Base-by-base conservation (phyloP, 2,113 vertebrate genomes). In the Austrofundulus limnaeus region DNA sequence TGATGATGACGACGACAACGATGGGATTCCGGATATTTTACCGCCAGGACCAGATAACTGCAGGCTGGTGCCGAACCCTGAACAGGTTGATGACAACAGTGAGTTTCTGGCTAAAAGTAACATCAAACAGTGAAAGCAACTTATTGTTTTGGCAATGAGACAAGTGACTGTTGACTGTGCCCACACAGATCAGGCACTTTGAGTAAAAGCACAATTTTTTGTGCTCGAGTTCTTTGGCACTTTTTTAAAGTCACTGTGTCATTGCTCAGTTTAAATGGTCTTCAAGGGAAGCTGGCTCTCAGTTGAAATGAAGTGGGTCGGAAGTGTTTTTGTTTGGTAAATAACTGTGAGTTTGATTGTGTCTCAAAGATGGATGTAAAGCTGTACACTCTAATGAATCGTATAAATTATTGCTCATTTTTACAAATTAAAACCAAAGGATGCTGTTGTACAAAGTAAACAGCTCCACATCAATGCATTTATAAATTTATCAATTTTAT, bases 1-100 rank as follows among this genome's bases (percentile, higher is more conserved):
- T 61, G 97, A 99, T 0, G 96, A 99, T 0, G 97, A 99, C 0
- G 97, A 99, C 0, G 97, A 99, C 78, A 96, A 98, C 0, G 97
- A 99, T 0, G 94, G 94, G 63, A 94, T 99, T 82, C 96, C 96
- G 0, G 96, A 99, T 71, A 2, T 77, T 19, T 47, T 95, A n/a
- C 91, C 94, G 2, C 97, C 97, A 0, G 97, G 97, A 9, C 97
- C 97, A 0, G 97, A 99, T 88, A 99, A 99, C 89, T 99, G 97
- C 81, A 90, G 97, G n/a, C 92, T 99, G 78, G 94, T 98, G 10
- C 95, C 97, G 24, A 99, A 99, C 74, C 93, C 95, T 10, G 92
- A 92, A 53, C 97, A 99, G 88, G 94, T 89, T 53, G 97, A 99
- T 43, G 93, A 95, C 64, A 98, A 99, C 78, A 87, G 97, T 99